phyloP scores from a whole-genome alignment of 2,888 invertebrate species.

The Anoplius nigerrimus region DNA sequence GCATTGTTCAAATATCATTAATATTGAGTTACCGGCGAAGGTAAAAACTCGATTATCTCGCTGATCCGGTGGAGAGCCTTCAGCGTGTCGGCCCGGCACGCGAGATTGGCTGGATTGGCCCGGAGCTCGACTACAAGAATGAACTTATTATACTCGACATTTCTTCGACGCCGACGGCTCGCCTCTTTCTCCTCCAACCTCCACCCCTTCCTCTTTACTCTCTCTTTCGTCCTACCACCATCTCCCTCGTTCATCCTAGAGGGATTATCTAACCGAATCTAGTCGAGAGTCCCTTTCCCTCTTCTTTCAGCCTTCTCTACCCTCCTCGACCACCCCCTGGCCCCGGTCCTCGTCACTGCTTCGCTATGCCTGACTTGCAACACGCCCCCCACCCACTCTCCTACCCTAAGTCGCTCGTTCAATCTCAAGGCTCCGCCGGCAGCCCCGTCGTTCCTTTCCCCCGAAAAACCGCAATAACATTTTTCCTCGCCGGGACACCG shows the following conservation, averaged over 20 bases:
- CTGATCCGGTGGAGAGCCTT: slow-evolving; percentile 6
- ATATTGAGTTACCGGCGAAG: slow-evolving; percentile 17
- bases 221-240: too few relatives aligned
- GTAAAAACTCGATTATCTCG: slow-evolving; percentile 31
- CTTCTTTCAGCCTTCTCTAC: background rate
- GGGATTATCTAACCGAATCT: slow-evolving; percentile 58
- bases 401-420: slow-evolving; percentile 52
- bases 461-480: slow-evolving; percentile 43
- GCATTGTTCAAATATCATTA: slow-evolving; percentile 18
- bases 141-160: slow-evolving; percentile 51
- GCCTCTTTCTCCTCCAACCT: too few relatives aligned
- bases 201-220: too few relatives aligned
- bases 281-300: slow-evolving; percentile 37
- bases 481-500: slow-evolving; percentile 23
- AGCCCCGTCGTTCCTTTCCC: slow-evolving; percentile 28
- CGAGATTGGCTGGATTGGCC: slow-evolving; percentile 31
- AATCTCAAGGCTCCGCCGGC: slow-evolving; percentile 43
- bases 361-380: slow-evolving; percentile 43
- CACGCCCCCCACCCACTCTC: slow-evolving; percentile 22
- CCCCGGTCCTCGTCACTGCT: slow-evolving; percentile 10
- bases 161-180: slow-evolving; percentile 24
- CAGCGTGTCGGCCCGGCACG: background rate
- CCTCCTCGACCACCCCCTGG: background rate
- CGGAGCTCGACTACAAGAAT: slow-evolving; percentile 33
- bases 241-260: slow-evolving; percentile 13